phyloP scores from a whole-genome alignment of 2,797 vertebrate species.

The Merluccius polli region DNA sequence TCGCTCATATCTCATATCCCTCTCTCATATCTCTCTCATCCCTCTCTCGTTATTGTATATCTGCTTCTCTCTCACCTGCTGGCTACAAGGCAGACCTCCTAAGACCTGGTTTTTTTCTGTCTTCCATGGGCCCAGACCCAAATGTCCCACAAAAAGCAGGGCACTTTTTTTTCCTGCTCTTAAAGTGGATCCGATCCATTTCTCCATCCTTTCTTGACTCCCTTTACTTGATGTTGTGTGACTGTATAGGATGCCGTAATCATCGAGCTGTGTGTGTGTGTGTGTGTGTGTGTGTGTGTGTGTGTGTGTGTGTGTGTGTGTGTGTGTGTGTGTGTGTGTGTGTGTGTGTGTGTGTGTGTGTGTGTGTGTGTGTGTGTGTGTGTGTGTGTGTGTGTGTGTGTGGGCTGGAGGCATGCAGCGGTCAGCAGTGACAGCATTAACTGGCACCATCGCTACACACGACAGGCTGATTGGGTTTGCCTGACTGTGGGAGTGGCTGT shows the following conservation, averaged over 20 bases:
- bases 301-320: conserved; percentile 17
- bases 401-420: neutral
- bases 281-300: conserved; percentile 4
- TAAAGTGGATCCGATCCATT: neutral
- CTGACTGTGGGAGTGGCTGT: conserved; percentile 9
- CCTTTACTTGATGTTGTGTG: neutral
- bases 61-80: neutral
- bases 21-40: no score
- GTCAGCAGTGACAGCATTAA: neutral
- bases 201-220: neutral
- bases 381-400: neutral
- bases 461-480: conserved; percentile 21
- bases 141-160: neutral
- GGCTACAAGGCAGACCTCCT: neutral
- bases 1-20: no score
- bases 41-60: no score
- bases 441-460: conserved; percentile 27
- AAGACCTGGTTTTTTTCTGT: neutral
- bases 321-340: conserved; percentile 14
- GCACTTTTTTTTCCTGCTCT: neutral
- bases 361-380: conserved; percentile 11
- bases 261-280: neutral
- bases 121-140: neutral
- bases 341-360: neutral
- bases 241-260: neutral